A percentile compares a stretch with the other conserved stretches of the same genome.
These are phyloP conservation scores for Emmelina monodactyla DNA, from an alignment of 2,888 invertebrate species.

Conservation along the genomic window DNA sequence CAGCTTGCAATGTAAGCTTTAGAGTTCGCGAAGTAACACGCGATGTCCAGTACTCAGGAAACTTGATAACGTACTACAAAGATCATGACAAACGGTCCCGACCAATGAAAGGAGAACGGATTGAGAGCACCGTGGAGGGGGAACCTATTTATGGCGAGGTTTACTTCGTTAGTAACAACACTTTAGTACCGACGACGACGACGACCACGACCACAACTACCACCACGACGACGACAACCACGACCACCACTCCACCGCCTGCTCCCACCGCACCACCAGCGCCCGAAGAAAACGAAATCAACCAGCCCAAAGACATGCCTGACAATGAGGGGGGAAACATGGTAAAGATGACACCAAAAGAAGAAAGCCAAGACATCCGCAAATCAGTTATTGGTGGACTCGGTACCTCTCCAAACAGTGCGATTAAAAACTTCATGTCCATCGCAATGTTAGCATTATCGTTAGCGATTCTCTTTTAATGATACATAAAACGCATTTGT, in stretches of 20 bases:
- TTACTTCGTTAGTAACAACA: conserved; percentile 79
- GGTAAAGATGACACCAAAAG: conserved; percentile 28
- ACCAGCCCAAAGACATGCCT: conserved; percentile 29
- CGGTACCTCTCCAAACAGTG: conserved; percentile 34
- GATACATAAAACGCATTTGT: conserved; percentile 25
- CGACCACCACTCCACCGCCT: conserved; percentile 55
- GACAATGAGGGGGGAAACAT: conserved; percentile 38
- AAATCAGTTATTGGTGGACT: conserved; percentile 42
- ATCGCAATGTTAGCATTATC: conserved; percentile 33
- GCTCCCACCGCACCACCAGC: conserved; percentile 61
- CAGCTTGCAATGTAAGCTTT: conserved; percentile 83
- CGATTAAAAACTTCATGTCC: conserved; percentile 25
- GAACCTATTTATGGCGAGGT: conserved; percentile 77
- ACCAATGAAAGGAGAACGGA: conserved; percentile 68
- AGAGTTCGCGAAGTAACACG: conserved; percentile 75
- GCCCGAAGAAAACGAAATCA: conserved; percentile 47
- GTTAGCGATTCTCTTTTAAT: conserved; percentile 36
- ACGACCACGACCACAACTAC: conserved; percentile 68
- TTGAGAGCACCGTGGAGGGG: conserved; percentile 75
- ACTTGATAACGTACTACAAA: conserved; percentile 73
- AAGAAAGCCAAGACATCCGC: conserved; percentile 40
- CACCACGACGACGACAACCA: conserved; percentile 67
- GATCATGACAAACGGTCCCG: conserved; percentile 68
- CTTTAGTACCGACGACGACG: conserved; percentile 79
- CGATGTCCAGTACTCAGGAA: conserved; percentile 78